Base-by-base conservation (phyloP, 2,113 vertebrate genomes). In the Syngnathus floridae region DNA sequence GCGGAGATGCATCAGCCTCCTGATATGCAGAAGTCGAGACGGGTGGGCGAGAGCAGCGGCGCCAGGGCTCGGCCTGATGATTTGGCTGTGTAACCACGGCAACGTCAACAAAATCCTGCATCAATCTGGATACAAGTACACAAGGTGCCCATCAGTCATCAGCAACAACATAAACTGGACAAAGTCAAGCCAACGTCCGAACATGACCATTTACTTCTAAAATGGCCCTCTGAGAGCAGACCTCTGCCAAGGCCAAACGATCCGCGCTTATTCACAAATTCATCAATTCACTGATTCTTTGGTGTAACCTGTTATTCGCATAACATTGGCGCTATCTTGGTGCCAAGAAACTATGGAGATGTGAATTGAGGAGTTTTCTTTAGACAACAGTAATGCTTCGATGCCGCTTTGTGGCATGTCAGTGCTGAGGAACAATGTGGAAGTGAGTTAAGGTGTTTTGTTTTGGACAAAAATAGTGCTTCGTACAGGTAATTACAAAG, bases 1-100 rank as follows among this genome's bases (percentile, higher is more conserved):
- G 93, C 90, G 12, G 90, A 94, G 91, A 91, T 93, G 92, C 93
- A 94, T 17, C 80, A 81, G 62, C 90, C 91, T 0, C 92, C 93
- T 0, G 92, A 94, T 70, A 64, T 83, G 0, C 88, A 89, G 38
- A 90, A 89, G 78, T 64, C 92, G 31, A 92, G 90, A 84, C 90
- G 91, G 82, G 90, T 90, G 83, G 91, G 89, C 80, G 93, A 88
- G 88, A 82, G 87, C 6, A 88, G 91, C 84, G 81, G 90, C 40
- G 78, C 88, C 70, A 89, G 93, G 79, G 91, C 92, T 79, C 90
- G 93, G 76, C 92, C 91, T 0, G 91, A 92, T 0, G 94, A 96
- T 90, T 88, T 97, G 84, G 90, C 92, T 0, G 91, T 97, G 88
- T 98, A 94, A 87, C 77, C 69, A 57, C 51, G 55, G 58, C 55